Evolutionary conservation across 2,888 invertebrate species (phyloP), one percentile per base, ranked within the genome.

Genomic region (Acanthosepion lycidas): DNA sequence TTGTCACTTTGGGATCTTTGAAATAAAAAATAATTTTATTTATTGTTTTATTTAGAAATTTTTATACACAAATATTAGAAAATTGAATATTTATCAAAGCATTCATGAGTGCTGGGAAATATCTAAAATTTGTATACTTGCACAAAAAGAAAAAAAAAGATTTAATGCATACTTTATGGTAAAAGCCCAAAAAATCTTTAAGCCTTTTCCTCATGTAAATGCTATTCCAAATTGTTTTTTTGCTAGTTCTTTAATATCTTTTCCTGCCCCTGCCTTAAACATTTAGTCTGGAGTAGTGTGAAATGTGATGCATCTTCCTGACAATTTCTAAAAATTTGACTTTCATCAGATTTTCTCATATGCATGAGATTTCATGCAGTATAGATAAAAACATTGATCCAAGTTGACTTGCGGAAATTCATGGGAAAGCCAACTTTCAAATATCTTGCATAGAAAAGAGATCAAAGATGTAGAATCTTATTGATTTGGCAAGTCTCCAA

Each of bases 271-370:
- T 48, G n/a, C n/a, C 53, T 49, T 12, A 28, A 53, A 33, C 92
- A 53, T 53, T 53, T 53, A 12, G 48, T 51, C n/a, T 51, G 28
- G 48, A 51, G 20, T 48, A 53, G 28, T 26, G 12, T 78, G 78
- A 78, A 78, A 78, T 78, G 78, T 78, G 78, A 78, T 78, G n/a
- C 78, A 78, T 78, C 78, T 78, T 78, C 78, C 78, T 78, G 78
- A 78, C 78, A 78, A 78, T 78, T 78, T 78, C n/a, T 78, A n/a
- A 78, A 78, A 78, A 78, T 78, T 78, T 78, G 78, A 78, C 78
- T 78, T 78, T n/a, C 78, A 78, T 78, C 78, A 78, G 78, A 78
- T 78, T 78, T 78, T 15, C 78, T 78, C n/a, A 15, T 33, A 33
- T n/a, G 78, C 78, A 78, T 78, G n/a, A 78, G 78, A 78, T 33